phyloP scores from a whole-genome alignment of 1,140 invertebrate species.

The Scaptomyza montana region DNA sequence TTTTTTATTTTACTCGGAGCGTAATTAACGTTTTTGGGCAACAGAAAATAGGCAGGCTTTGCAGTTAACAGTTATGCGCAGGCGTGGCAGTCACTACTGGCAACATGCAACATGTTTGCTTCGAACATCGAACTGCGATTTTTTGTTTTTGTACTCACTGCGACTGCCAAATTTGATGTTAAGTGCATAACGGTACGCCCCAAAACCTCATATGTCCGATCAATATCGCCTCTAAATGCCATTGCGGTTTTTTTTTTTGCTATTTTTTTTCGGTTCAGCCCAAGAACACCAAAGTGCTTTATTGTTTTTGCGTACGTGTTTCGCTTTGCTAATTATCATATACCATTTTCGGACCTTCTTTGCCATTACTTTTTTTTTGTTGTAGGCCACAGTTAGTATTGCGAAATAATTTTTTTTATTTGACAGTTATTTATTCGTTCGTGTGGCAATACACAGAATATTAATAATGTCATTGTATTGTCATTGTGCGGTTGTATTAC shows the following conservation, averaged over 20 bases:
- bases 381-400: constrained; percentile 29
- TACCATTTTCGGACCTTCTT: not conserved
- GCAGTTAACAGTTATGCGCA: constrained; percentile 10
- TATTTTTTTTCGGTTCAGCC: not conserved
- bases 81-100: constrained; percentile 25
- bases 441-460: constrained; percentile 40
- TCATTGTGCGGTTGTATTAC: constrained; percentile 16
- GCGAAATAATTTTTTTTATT: constrained; percentile 33
- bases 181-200: constrained; percentile 44
- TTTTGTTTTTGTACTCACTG: not conserved
- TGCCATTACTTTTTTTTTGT: constrained; percentile 13
- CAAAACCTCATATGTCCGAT: constrained; percentile 26
- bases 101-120: constrained; percentile 37
- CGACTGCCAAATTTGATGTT: constrained; percentile 36
- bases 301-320: constrained; percentile 38
- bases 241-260: constrained; percentile 25
- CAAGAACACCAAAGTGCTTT: constrained; percentile 31
- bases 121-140: constrained; percentile 19
- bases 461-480: constrained; percentile 32
- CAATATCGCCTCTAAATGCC: constrained; percentile 40
- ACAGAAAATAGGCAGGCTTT: not conserved
- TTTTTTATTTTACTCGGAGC: constrained; percentile 20
- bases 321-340: constrained; percentile 35
- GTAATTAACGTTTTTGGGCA: constrained; percentile 36
- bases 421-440: constrained; percentile 18